phyloP scores from a whole-genome alignment of 2,797 vertebrate genomes.

The Clamator glandarius region DNA sequence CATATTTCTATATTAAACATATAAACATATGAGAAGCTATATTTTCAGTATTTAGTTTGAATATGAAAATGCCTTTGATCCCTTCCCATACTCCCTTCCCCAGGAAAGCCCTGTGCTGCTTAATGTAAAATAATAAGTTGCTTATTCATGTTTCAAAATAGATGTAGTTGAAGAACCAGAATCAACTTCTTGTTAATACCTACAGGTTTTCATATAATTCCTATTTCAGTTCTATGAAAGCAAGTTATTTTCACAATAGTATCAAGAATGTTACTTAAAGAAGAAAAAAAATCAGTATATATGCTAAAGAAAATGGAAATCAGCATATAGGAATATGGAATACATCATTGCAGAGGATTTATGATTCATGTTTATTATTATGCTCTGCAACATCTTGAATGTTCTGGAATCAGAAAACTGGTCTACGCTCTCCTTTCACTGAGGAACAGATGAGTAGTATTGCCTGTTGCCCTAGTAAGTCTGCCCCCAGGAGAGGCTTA shows the following conservation, averaged over 20 bases:
- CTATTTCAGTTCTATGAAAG: neutral
- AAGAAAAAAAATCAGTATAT: neutral
- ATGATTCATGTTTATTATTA: neutral
- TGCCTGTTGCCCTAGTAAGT: rapidly evolving
- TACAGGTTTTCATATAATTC: neutral
- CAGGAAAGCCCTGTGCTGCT: neutral
- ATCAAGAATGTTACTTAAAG: neutral
- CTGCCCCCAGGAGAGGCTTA: neutral
- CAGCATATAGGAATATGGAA: neutral
- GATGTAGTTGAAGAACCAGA: neutral
- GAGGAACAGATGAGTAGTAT: neutral
- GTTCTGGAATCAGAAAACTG: neutral
- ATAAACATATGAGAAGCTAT: neutral
- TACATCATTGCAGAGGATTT: neutral
- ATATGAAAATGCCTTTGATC: neutral
- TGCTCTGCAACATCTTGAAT: neutral
- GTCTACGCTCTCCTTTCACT: neutral
- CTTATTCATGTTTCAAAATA: neutral
- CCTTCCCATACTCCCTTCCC: neutral
- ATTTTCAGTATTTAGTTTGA: neutral
- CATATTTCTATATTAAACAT: neutral
- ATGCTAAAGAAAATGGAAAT: neutral
- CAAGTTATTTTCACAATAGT: neutral
- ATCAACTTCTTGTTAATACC: neutral
- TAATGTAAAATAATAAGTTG: neutral